Base-by-base conservation (phyloP, 53 echinoderm and acorn worm genomes). In the Glandiceps talaboti region DNA sequence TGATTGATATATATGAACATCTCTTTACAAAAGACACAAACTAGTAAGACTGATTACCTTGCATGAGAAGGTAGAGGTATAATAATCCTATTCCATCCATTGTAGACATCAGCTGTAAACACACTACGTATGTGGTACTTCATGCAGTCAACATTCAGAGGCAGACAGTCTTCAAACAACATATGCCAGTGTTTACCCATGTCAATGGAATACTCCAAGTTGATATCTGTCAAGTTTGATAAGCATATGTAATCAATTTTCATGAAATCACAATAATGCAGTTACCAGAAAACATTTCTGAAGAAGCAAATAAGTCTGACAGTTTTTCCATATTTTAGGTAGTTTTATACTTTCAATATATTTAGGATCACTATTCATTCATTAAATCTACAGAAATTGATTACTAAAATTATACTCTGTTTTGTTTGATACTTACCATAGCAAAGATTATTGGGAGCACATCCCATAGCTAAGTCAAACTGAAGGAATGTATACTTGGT, bases 391-490 rank as follows among this genome's bases (percentile, higher is more conserved):
- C n/a, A n/a, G n/a, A n/a, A n/a, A n/a, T n/a, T n/a, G n/a, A n/a
- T n/a, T n/a, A n/a, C n/a, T n/a, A n/a, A n/a, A n/a, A n/a, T n/a
- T n/a, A n/a, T n/a, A n/a, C n/a, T n/a, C n/a, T n/a, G n/a, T 45
- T 45, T 45, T 20, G 64, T 6, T 20, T 20, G 6, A 27, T 32
- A 86, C 96, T 91, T 79, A 96, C 96, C 86, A 87, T 90, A 96
- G 31, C 96, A 96, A 14, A 76, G 74, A 74, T 84, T 81, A 27
- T 83, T 77, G 26, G 82, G 73, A 28, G 80, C 82, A 32, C 89
- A 88, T 30, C 96, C 92, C 90, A 96, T 90, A 27, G 96, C 87
- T 25, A 96, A 82, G 73, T 96, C 90, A 90, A 96, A 96, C 81
- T 96, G 96, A 28, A 94, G 77, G 79, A 91, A 89, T 30, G 90